Base-by-base conservation (phyloP, 2,113 vertebrate genomes). In the Halichoerus grypus region DNA sequence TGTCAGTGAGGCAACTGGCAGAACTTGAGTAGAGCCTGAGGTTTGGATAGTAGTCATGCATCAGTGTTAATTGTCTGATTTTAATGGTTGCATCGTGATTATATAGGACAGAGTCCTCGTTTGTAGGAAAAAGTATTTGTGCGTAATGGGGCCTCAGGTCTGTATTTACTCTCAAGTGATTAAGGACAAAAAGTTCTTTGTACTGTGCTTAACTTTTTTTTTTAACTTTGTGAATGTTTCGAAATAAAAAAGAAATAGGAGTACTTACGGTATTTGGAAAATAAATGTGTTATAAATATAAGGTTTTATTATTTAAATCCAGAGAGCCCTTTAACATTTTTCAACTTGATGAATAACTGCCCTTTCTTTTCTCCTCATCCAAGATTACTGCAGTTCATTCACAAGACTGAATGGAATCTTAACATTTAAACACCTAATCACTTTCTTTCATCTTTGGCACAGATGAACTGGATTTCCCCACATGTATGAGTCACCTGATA, bases 381-480 rank as follows among this genome's bases (percentile, higher is more conserved):
- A 92, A 97, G 93, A 67, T 57, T 19, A 71, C 79, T 79, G 39
- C 67, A 95, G 21, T 96, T 96, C 95, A 96, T 96, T 96, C 94
- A 95, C 7, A 31, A 93, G 89, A 59, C 92, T 46, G 74, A 93
- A 94, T 97, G 90, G 86, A 97, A 86, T 90, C 88, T 88, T 87
- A 83, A 3, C 72, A 92, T 97, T 88, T 88, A 97, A 95, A 95
- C 86, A 57, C 77, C 49, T 96, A 98, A 98, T 98, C 93, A 8
- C 89, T 85, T 79, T 51, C 77, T 95, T 93, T 89, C 97, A 98
- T 97, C 97, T 98, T 67, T 98, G 96, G 97, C 98, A 97, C 79
- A 83, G 49, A 53, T n/a, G 61, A 94, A 84, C 96, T 97, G 97
- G 97, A 97, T 97, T 98, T 98, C 96, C 96, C 97, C 97, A 74